Percentiles rank a stretch among this genome's conserved stretches.
Conservation (phyloP, 2,888 invertebrate species). For the Hirtodrosophila trivittata region DNA sequence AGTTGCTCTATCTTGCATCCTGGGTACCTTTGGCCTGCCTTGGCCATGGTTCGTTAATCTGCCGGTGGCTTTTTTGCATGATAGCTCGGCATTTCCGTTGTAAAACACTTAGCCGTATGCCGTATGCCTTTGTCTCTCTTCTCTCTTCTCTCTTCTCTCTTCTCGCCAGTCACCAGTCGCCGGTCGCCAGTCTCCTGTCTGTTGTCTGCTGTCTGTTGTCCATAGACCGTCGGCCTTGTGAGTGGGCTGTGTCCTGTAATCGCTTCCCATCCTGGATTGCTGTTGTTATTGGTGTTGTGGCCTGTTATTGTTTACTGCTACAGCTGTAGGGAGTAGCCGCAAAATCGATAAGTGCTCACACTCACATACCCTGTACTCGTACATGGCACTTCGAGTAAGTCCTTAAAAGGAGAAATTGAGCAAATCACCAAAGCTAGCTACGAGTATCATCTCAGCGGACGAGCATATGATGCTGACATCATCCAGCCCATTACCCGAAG, state of each 20-base stretch:
- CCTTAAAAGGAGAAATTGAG: constrained; percentile 5
- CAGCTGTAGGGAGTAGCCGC: constrained; percentile 25
- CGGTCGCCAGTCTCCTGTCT: constrained; percentile 1
- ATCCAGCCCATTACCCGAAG: background rate
- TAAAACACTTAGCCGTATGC: constrained; percentile 73
- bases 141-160: too few species aligned
- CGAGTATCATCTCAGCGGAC: too few species aligned
- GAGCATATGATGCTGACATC: background rate
- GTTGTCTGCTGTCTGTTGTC: constrained; percentile 11
- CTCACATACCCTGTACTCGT: constrained; percentile 40
- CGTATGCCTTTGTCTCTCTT: constrained; percentile 4
- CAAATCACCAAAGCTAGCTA: too few species aligned
- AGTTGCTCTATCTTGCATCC: constrained; percentile 40
- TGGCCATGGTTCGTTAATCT: constrained; percentile 78
- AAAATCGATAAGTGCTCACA: constrained; percentile 20
- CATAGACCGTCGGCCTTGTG: constrained; percentile 1
- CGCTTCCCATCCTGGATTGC: constrained; percentile 53
- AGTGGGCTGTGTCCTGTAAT: constrained; percentile 60
- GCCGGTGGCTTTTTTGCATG: constrained; percentile 76
- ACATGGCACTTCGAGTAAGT: constrained; percentile 2
- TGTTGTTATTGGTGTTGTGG: constrained; percentile 6
- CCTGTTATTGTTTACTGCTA: constrained; percentile 72
- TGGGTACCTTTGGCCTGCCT: constrained; percentile 65
- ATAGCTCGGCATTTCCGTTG: constrained; percentile 77
- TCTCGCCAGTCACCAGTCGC: background rate